phyloP scores from a whole-genome alignment of 1,140 invertebrate genomes.

The Condylostylus longicornis region DNA sequence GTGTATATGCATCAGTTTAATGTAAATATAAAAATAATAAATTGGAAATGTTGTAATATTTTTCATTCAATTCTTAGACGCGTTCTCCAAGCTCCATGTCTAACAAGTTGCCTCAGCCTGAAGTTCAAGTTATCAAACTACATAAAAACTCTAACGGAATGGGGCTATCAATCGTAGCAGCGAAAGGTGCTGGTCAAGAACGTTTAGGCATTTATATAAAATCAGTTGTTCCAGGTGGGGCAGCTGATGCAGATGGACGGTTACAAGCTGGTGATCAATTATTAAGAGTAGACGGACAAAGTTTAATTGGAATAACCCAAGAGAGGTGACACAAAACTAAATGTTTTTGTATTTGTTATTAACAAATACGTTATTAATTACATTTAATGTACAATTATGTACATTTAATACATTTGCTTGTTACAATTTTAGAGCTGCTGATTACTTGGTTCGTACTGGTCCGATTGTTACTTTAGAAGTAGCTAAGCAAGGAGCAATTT shows the following conservation, averaged over 20 bases:
- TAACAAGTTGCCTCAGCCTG: slow-evolving; percentile 35
- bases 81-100: slow-evolving; percentile 43
- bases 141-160: slow-evolving; percentile 84
- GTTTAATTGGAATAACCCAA: slow-evolving; percentile 90
- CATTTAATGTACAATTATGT: not conserved
- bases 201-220: slow-evolving; percentile 94
- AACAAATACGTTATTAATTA: not conserved
- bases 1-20: slow-evolving; percentile 70
- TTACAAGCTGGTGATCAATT: slow-evolving; percentile 94
- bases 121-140: slow-evolving; percentile 73
- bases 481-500: slow-evolving; percentile 89
- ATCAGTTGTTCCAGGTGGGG: slow-evolving; percentile 89
- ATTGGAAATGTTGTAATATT: slow-evolving; percentile 2
- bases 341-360: not conserved
- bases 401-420: not conserved
- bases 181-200: slow-evolving; percentile 55
- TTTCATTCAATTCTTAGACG: slow-evolving; percentile 29
- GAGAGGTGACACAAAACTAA: slow-evolving; percentile 48
- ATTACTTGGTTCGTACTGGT: slow-evolving; percentile 87
- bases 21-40: slow-evolving; percentile 22
- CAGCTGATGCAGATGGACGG: slow-evolving; percentile 85
- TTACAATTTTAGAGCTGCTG: slow-evolving; percentile 55
- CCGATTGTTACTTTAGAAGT: slow-evolving; percentile 88
- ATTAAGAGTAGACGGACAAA: slow-evolving; percentile 91
- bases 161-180: slow-evolving; percentile 86